Evolutionary conservation across 2,797 vertebrate genomes (phyloP).

Genomic region (Mallotus villosus): DNA sequence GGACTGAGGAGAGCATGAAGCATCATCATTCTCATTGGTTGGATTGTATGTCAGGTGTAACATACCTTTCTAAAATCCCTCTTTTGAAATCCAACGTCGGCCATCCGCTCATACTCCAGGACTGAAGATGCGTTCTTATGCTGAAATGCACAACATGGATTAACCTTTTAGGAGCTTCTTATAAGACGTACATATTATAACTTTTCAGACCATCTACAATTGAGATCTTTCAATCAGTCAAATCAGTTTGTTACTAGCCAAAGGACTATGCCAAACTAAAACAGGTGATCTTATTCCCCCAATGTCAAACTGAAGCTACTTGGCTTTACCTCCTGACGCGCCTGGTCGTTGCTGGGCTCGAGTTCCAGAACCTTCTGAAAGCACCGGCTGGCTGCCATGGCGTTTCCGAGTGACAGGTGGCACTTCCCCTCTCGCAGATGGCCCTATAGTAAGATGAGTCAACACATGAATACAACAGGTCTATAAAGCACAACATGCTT

Average conservation of each 20-base stretch:
- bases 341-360: slow-evolving; percentile 86
- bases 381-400: slow-evolving; percentile 90
- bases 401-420: slow-evolving; percentile 89
- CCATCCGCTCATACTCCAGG: slow-evolving; percentile 90
- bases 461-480: background rate
- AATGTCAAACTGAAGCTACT: background rate
- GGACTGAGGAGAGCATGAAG: background rate
- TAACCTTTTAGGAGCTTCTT: background rate
- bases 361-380: slow-evolving; percentile 91
- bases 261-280: background rate
- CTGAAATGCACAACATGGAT: slow-evolving; percentile 61
- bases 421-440: slow-evolving; percentile 94
- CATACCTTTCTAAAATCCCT: slow-evolving; percentile 92
- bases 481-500: too few relatives aligned
- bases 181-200: background rate
- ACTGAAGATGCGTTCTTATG: slow-evolving; percentile 85
- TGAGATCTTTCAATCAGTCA: background rate
- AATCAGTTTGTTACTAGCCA: background rate
- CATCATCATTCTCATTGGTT: background rate
- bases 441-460: slow-evolving; percentile 72
- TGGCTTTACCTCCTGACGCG: slow-evolving; percentile 84
- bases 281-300: too few relatives aligned
- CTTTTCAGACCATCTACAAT: background rate
- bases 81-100: slow-evolving; percentile 88
- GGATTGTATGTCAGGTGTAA: background rate